Conservation (phyloP, 2,797 vertebrate species). For the Pseudocheirus occidentalis region DNA sequence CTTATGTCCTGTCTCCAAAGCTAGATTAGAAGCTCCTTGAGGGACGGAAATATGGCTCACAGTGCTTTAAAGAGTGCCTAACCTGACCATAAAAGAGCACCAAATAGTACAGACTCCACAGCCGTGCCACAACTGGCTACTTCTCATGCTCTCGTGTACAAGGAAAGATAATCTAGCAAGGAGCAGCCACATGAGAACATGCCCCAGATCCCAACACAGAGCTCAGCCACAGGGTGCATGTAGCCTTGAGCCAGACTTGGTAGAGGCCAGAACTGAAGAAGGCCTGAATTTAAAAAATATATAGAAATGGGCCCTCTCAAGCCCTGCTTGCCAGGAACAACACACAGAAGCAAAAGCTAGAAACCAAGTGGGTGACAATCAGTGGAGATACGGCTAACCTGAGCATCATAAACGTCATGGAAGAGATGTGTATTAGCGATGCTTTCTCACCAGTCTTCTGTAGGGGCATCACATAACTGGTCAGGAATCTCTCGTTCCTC, state of each 20-base stretch:
- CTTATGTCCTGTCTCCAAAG: neutral
- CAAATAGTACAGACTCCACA: neutral
- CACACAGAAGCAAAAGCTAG: neutral
- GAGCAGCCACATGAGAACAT: neutral
- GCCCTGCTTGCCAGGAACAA: neutral
- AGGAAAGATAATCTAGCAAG: neutral
- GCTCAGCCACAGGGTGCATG: neutral
- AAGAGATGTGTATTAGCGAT: neutral
- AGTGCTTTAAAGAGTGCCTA: slow-evolving; percentile 11
- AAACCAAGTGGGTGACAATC: neutral
- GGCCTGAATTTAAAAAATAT: neutral
- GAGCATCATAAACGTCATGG: neutral
- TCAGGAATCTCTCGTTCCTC: neutral
- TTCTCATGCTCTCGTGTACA: slow-evolving; percentile 14
- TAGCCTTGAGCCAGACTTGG: neutral
- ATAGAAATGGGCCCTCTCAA: neutral
- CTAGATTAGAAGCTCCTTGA: slow-evolving; percentile 24
- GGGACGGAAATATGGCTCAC: neutral
- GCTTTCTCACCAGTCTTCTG: neutral
- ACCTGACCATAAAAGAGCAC: neutral
- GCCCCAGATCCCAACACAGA: neutral
- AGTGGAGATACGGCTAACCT: neutral
- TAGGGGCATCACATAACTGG: neutral
- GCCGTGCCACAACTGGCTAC: neutral
- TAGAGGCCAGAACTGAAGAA: neutral